Evolutionary conservation across 1,140 invertebrate genomes (phyloP).

Genomic region (Ganaspis sp.): DNA sequence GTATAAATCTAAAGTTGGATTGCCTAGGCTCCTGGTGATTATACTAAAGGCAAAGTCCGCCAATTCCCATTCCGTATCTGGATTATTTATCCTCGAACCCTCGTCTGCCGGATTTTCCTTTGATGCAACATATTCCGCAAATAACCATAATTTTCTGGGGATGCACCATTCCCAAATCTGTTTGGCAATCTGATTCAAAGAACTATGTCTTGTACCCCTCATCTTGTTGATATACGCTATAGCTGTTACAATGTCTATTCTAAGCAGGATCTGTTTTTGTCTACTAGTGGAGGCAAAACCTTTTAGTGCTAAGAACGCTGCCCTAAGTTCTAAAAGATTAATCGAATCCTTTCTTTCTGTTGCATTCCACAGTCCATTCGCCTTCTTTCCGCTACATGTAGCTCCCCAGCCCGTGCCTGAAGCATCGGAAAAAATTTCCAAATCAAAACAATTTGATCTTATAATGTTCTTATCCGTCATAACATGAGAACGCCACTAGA

Average conservation of each 20-base stretch:
- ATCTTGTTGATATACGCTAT: conserved; percentile 38
- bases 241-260: conserved; percentile 44
- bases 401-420: conserved; percentile 40
- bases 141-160: conserved; percentile 35
- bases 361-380: conserved; percentile 53
- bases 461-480: conserved; percentile 9
- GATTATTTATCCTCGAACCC: too few species aligned
- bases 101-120: too few species aligned
- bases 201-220: conserved; percentile 34
- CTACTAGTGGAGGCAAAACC: background rate
- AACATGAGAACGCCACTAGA: conserved; percentile 33
- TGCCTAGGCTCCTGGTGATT: too few species aligned
- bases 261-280: conserved; percentile 38
- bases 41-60: too few species aligned
- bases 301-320: conserved; percentile 35
- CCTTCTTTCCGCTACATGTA: background rate
- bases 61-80: too few species aligned
- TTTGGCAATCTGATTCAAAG: conserved; percentile 34
- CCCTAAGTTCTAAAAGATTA: conserved; percentile 43
- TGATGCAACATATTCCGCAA: conserved; percentile 42
- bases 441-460: background rate
- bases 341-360: conserved; percentile 38
- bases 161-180: too few species aligned
- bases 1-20: too few species aligned
- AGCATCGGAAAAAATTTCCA: conserved; percentile 42